Evolutionary conservation across 2,113 vertebrate genomes (phyloP).

Genomic region (Sciurus niger): DNA sequence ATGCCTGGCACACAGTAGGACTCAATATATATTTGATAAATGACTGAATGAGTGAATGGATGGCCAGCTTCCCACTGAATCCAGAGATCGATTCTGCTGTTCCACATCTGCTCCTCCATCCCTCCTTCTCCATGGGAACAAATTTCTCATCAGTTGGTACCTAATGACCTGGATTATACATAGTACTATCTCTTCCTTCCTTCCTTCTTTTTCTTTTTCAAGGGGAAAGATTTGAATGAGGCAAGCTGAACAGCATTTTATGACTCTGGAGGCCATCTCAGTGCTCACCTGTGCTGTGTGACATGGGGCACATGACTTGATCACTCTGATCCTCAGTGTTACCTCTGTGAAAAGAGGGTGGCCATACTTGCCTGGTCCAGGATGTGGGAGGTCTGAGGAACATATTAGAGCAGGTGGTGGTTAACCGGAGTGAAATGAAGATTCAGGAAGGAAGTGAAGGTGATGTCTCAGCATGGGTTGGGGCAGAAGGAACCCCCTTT

Average conservation of each 20-base stretch:
- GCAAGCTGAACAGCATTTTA: background rate
- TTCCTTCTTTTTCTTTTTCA: too few relatives aligned
- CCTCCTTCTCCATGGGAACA: background rate
- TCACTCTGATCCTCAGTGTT: background rate
- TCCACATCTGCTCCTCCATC: background rate
- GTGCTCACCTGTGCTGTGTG: slow-evolving; percentile 2
- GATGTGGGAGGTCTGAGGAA: background rate
- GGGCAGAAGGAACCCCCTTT: background rate
- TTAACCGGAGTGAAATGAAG: background rate
- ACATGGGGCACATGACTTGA: background rate
- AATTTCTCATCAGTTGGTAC: background rate
- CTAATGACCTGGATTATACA: background rate
- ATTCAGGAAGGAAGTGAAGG: background rate
- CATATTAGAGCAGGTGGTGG: background rate
- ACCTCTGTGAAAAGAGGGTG: background rate
- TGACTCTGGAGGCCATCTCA: background rate
- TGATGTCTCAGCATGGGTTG: background rate
- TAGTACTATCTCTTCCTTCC: accelerated
- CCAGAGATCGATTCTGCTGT: background rate
- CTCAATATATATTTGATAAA: background rate
- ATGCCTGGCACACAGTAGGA: background rate
- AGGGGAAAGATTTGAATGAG: background rate
- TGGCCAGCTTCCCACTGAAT: background rate
- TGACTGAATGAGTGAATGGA: background rate
- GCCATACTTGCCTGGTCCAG: background rate